Evolutionary conservation across 2,113 vertebrate species (phyloP), one percentile per base, ranked within the genome.

Genomic region (Aphyosemion australe): DNA sequence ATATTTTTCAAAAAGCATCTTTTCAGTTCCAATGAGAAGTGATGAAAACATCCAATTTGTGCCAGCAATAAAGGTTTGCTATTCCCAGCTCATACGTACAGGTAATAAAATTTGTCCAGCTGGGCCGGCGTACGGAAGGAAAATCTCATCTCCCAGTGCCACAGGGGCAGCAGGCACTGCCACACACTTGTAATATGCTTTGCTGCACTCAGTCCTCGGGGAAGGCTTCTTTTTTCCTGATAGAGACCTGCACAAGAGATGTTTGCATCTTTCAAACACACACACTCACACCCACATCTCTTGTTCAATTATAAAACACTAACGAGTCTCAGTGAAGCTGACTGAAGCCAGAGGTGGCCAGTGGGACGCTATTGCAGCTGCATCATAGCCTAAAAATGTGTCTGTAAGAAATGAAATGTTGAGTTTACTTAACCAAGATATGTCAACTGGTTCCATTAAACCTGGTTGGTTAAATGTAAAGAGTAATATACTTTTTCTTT

Each of bases 311-410:
- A 66, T 60, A 46, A 65, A 69, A 73, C 62, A 32, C 51, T 83
- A 79, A 86, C 62, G n/a, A 31, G 39, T 76, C 78, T 82, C 76
- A 84, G 80, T 87, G 59, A 86, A 76, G 62, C 43, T 41, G 32
- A 64, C 72, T 53, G 51, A 78, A 65, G 66, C 43, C 54, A 37
- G 52, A 65, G 69, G 65, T 66, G 69, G 59, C 41, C 12, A 2
- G 32, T 41, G 21, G 34, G 37, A 42, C 56, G 59, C 64, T 32
- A 19, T 56, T 20, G 15, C 20, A 42, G 48, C 52, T 52, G 34
- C 53, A 81, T 69, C 65, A 66, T 21, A 60, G 61, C 53, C 37
- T 37, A 6, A 49, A 78, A 47, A 65, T 47, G 60, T 66, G 48
- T 50, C 56, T 74, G 19, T 68, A 56, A 49, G 67, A 26, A 26